Conservation (phyloP, 2,113 vertebrate species). For the Microcebus jonahi region DNA sequence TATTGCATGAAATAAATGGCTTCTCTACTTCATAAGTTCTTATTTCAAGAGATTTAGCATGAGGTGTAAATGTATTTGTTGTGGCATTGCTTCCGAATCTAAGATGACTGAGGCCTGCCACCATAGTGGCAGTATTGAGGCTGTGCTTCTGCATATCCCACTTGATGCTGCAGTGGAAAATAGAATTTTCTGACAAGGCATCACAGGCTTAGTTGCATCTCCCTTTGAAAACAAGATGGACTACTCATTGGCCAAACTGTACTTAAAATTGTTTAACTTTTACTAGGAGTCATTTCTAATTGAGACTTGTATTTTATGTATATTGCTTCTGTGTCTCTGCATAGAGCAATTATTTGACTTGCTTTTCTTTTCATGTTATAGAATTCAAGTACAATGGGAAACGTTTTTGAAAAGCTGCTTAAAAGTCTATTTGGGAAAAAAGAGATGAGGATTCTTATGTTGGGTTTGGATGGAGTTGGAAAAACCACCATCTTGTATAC, state of each 20-base stretch:
- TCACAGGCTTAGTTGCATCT: conserved; percentile 20
- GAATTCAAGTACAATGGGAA: conserved; percentile 87
- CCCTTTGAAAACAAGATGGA: background rate
- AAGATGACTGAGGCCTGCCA: background rate
- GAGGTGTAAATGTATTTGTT: background rate
- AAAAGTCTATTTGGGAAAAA: conserved; percentile 90
- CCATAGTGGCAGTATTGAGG: background rate
- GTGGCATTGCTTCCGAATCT: background rate
- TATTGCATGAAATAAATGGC: background rate
- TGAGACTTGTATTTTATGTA: background rate
- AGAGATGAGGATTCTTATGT: conserved; percentile 93
- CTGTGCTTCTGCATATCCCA: background rate
- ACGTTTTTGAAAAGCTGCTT: conserved; percentile 87
- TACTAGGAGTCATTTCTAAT: background rate
- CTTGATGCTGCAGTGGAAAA: background rate
- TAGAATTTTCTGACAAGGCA: conserved; percentile 11
- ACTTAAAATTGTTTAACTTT: background rate
- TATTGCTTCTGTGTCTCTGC: background rate
- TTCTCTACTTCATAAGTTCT: background rate
- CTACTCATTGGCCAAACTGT: background rate
- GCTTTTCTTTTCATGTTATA: conserved; percentile 45
- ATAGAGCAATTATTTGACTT: conserved; percentile 8
- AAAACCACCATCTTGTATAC: conserved; percentile 95
- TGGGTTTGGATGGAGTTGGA: conserved; percentile 92
- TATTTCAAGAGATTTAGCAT: background rate